These are phyloP conservation scores for Diplodus sargus DNA, from an alignment of 2,797 vertebrate species.

Conservation along the genomic window DNA sequence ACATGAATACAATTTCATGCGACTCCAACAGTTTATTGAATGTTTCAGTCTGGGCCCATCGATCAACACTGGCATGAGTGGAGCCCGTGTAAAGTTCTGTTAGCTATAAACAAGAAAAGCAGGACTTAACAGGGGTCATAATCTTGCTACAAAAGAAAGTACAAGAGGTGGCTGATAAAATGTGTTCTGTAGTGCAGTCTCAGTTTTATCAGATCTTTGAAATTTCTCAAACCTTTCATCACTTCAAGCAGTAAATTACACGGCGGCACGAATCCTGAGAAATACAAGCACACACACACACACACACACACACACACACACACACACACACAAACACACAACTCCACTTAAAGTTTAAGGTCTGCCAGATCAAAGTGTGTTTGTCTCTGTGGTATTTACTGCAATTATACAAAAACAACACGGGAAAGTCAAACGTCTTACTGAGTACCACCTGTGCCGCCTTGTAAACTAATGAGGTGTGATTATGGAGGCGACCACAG, in stretches of 20 bases:
- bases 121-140: too few relatives aligned
- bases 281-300: neutral
- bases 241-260: neutral
- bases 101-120: too few relatives aligned
- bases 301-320: neutral
- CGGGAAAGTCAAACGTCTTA: neutral
- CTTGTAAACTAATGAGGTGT: neutral
- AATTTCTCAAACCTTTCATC: neutral
- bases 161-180: too few relatives aligned
- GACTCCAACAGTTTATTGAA: too few relatives aligned
- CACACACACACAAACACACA: neutral
- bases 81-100: too few relatives aligned
- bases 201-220: neutral
- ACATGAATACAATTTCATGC: too few relatives aligned
- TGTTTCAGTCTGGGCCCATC: too few relatives aligned
- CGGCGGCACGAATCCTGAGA: too few relatives aligned
- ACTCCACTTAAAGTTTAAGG: neutral
- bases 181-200: too few relatives aligned
- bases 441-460: neutral
- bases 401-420: neutral
- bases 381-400: neutral
- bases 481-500: neutral
- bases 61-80: too few relatives aligned
- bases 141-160: too few relatives aligned
- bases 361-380: neutral